A percentile compares a stretch with the other conserved stretches of the same genome.
phyloP scores from a whole-genome alignment of 2,797 vertebrate species.

The Carapus acus region DNA sequence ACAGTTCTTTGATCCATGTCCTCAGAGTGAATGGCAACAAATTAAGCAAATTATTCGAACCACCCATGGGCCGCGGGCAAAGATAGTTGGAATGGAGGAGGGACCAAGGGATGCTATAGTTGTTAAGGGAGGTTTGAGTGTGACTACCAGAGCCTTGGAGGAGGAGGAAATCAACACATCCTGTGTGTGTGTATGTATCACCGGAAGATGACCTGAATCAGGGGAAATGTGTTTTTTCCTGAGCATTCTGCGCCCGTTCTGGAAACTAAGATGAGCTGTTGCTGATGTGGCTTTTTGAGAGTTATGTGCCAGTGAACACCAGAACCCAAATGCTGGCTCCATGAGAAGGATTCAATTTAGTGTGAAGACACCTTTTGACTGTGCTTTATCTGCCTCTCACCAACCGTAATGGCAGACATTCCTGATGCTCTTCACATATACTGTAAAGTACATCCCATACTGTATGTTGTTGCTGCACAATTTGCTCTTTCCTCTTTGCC shows the following conservation, averaged over 20 bases:
- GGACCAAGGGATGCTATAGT: constrained; percentile 41
- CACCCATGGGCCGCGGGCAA: constrained; percentile 65
- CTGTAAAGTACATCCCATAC: constrained; percentile 22
- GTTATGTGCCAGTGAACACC: constrained; percentile 32
- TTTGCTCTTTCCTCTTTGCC: no score
- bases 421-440: constrained; percentile 7
- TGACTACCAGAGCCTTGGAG: constrained; percentile 34
- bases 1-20: constrained; percentile 76
- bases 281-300: constrained; percentile 20
- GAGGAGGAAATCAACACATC: constrained; percentile 33
- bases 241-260: constrained; percentile 30
- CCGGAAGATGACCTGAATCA: constrained; percentile 41
- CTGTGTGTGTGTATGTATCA: constrained; percentile 37
- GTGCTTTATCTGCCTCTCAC: constrained; percentile 16
- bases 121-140: constrained; percentile 56
- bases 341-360: constrained; percentile 34
- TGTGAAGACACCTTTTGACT: constrained; percentile 24
- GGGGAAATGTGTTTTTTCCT: constrained; percentile 38
- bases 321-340: constrained; percentile 23
- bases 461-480: no score
- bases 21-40: constrained; percentile 74
- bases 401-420: constrained; percentile 23
- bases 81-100: constrained; percentile 47
- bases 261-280: constrained; percentile 3
- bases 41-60: constrained; percentile 76